Evolutionary conservation across 2,888 invertebrate genomes (phyloP).

Genomic region (Melanostoma mellinum): DNA sequence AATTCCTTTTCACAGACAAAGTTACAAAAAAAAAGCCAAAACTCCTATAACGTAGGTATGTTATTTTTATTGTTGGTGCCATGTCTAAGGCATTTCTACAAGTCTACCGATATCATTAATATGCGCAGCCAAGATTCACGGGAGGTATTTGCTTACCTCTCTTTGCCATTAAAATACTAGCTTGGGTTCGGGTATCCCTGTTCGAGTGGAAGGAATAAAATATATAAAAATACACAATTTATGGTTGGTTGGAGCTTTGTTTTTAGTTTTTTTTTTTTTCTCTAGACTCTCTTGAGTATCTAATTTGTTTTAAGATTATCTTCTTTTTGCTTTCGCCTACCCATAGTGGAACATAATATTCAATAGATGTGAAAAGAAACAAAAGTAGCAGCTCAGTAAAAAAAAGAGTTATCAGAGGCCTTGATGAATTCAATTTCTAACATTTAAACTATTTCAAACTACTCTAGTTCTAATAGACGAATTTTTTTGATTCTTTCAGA

Average conservation of each 20-base stretch:
- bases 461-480: too few species aligned
- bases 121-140: constrained; percentile 44
- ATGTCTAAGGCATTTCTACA: constrained; percentile 22
- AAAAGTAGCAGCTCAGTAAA: background rate
- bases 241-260: constrained; percentile 8
- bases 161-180: constrained; percentile 6
- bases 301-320: constrained; percentile 1
- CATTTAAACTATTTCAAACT: too few species aligned
- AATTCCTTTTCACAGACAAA: constrained; percentile 42
- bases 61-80: constrained; percentile 26
- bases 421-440: too few species aligned
- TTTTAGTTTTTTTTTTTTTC: background rate
- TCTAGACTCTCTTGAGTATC: background rate
- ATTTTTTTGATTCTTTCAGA: too few species aligned
- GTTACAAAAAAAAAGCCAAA: background rate
- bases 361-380: background rate
- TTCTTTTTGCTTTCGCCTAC: constrained; percentile 2
- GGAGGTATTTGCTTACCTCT: constrained; percentile 41
- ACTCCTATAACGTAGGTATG: constrained; percentile 2
- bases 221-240: constrained; percentile 32
- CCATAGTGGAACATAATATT: constrained; percentile 15
- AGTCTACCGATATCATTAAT: constrained; percentile 45
- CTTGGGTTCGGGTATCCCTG: constrained; percentile 8
- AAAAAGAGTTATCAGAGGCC: too few species aligned
- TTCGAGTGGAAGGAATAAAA: constrained; percentile 30